phyloP scores from a whole-genome alignment of 2,113 vertebrate species.

The Thinocorus orbignyianus region DNA sequence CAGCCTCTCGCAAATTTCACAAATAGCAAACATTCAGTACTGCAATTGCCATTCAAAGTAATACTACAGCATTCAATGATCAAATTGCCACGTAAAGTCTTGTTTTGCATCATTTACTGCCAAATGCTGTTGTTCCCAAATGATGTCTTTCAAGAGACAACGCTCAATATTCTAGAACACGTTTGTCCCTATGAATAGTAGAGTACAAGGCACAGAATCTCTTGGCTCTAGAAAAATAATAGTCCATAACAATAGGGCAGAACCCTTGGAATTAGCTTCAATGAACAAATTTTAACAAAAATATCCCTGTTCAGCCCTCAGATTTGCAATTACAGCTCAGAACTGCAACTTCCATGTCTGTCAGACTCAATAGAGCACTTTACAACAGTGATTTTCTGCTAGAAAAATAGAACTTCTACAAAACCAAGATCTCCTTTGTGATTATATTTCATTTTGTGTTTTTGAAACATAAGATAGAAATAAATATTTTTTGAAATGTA shows the following conservation, averaged over 20 bases:
- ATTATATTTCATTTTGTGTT: background rate
- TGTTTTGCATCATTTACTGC: slow-evolving; percentile 9
- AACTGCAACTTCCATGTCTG: background rate
- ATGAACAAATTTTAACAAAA: background rate
- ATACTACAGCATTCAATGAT: background rate
- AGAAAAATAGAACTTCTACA: background rate
- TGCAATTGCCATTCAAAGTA: background rate
- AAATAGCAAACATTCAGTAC: background rate
- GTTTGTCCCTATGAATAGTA: background rate
- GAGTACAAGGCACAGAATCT: background rate
- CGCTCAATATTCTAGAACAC: background rate
- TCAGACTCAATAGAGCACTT: background rate
- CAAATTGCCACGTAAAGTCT: background rate
- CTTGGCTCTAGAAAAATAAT: background rate
- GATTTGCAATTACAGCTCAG: background rate
- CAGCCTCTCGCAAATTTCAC: background rate
- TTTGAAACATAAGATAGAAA: background rate
- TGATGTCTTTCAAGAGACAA: background rate
- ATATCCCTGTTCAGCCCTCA: background rate
- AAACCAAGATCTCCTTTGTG: background rate
- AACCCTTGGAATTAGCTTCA: background rate
- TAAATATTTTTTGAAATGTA: background rate
- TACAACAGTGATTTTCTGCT: background rate
- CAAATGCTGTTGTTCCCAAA: background rate
- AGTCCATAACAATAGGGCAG: background rate